Evolutionary conservation across 2,113 vertebrate genomes (phyloP).

Genomic region (Microcebus tavaratra): DNA sequence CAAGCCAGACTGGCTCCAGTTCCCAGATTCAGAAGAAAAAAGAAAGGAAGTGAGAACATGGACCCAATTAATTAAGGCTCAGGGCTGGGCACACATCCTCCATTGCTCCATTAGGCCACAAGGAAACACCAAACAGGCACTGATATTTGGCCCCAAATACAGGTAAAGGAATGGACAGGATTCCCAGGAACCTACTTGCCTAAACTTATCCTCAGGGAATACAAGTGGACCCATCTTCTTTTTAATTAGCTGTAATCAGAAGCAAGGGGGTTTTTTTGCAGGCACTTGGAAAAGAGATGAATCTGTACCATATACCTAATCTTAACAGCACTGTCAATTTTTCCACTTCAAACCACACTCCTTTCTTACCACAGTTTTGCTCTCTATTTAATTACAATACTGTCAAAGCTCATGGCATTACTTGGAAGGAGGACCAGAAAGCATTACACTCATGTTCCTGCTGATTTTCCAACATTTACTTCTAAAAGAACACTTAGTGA

Average conservation of each 20-base stretch:
- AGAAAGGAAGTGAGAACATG: constrained; percentile 54
- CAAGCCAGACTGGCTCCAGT: constrained; percentile 71
- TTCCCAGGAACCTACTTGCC: constrained; percentile 81
- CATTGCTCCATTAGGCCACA: constrained; percentile 59
- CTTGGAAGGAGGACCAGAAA: constrained; percentile 76
- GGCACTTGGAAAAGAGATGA: constrained; percentile 77
- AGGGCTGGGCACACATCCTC: constrained; percentile 73
- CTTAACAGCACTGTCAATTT: constrained; percentile 83
- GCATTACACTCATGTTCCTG: constrained; percentile 43
- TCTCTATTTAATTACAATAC: constrained; percentile 87
- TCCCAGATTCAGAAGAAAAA: constrained; percentile 71
- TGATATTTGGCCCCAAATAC: constrained; percentile 81
- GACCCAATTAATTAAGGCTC: constrained; percentile 76
- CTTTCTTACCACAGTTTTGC: constrained; percentile 79
- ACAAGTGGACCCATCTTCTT: constrained; percentile 82
- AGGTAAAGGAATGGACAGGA: constrained; percentile 55
- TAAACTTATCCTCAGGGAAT: constrained; percentile 83
- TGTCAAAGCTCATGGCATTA: constrained; percentile 80
- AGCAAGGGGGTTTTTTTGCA: constrained; percentile 75
- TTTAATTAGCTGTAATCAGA: constrained; percentile 87
- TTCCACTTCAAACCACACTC: constrained; percentile 84
- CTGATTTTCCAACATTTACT: constrained; percentile 72
- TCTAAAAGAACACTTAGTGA: constrained; percentile 79
- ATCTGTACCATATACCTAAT: constrained; percentile 78
- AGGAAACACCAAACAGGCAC: constrained; percentile 78